Evolutionary conservation across 92 coral and sea anemone species (phyloP), one percentile per base, ranked within the genome.

Genomic region (Desmophyllum pertusum): DNA sequence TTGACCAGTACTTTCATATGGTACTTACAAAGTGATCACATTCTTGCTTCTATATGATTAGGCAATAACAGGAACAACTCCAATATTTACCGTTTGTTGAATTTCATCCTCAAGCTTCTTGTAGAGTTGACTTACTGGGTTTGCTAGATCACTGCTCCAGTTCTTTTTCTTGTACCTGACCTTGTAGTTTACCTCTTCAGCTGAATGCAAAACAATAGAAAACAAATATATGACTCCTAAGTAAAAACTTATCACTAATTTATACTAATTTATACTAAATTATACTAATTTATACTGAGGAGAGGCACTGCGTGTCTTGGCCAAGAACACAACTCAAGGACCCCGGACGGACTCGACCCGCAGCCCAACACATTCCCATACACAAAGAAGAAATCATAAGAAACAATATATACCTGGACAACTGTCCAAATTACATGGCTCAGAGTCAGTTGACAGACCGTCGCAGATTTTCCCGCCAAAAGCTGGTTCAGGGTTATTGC

Each of bases 341-440:
- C n/a, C n/a, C n/a, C n/a, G n/a, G n/a, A n/a, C n/a, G n/a, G n/a
- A n/a, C 53, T 48, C 0, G 53, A 5, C 53, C 21, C 18, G 13
- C 53, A 48, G 3, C 13, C 18, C 13, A 48, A 48, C 13, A 13
- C 63, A 23, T 55, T 8, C 6, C 25, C 30, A 55, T 21, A n/a
- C 30, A 1, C 23, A 55, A 21, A 9, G 10, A 21, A 1, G 1
- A 23, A 10, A n/a, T n/a, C n/a, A n/a, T n/a, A n/a, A n/a, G n/a
- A n/a, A n/a, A n/a, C n/a, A n/a, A 70, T 9, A 6, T 27, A 45
- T 31, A 88, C 91, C 91, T 83, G 91, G 91, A 73, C 92, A 89
- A 3, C 36, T 35, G 29, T 79, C 21, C 23, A 74, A 53, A 81
- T 84, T 80, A 73, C 92, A 89, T 0, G 5, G 6, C 18, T 57